A percentile compares a stretch with the other conserved stretches of the same genome.
These are phyloP conservation scores for Trichosurus vulpecula DNA, from an alignment of 2,797 vertebrate species.

Conservation along the genomic window DNA sequence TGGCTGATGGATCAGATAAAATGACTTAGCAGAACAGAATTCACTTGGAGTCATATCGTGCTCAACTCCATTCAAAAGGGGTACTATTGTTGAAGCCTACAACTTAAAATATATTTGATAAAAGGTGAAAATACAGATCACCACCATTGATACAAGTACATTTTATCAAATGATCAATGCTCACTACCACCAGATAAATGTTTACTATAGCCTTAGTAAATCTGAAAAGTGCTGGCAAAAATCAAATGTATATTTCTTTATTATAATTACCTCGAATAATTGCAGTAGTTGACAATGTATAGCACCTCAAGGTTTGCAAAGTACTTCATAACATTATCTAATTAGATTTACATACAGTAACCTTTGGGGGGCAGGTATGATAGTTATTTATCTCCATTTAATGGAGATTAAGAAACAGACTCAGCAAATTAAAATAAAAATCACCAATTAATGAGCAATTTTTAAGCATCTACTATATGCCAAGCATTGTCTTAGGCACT, in stretches of 20 bases:
- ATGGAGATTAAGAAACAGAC: background rate
- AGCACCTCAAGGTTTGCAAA: background rate
- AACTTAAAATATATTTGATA: slow-evolving; percentile 34
- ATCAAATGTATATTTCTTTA: background rate
- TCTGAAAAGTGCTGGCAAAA: background rate
- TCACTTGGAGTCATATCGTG: background rate
- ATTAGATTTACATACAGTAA: background rate
- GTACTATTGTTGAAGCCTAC: slow-evolving; percentile 1
- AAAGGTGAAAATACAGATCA: background rate
- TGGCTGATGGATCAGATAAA: slow-evolving; percentile 26
- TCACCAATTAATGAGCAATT: background rate
- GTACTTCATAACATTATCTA: background rate
- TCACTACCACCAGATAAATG: background rate
- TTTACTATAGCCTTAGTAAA: background rate
- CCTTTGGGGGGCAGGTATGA: background rate
- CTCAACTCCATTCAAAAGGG: background rate
- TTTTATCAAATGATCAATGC: background rate
- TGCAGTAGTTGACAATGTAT: background rate
- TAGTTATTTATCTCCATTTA: background rate
- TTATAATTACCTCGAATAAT: background rate
- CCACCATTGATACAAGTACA: background rate
- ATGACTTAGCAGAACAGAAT: slow-evolving; percentile 30
- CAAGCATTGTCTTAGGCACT: background rate
- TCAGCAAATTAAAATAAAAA: background rate
- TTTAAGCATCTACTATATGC: background rate